These are phyloP conservation scores for Bettongia penicillata DNA, from an alignment of 2,113 vertebrate species.

Conservation along the genomic window DNA sequence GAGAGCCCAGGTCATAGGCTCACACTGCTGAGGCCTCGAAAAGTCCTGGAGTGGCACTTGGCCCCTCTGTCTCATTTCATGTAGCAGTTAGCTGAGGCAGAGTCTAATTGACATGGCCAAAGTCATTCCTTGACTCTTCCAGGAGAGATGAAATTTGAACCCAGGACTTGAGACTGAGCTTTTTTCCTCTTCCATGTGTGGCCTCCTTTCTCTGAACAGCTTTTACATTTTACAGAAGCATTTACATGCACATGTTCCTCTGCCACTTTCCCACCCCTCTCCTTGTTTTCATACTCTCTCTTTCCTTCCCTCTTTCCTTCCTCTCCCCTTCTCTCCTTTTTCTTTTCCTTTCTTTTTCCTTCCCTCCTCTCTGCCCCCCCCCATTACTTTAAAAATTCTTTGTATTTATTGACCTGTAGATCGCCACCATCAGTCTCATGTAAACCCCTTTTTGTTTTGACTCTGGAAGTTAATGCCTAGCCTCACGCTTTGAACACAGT, in stretches of 20 bases:
- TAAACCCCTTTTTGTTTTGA: background rate
- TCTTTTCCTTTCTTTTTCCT: background rate
- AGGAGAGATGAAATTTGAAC: background rate
- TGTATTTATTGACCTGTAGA: background rate
- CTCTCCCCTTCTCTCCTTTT: background rate
- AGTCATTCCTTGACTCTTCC: background rate
- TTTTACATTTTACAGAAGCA: background rate
- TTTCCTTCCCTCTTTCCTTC: background rate
- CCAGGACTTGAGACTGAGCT: background rate
- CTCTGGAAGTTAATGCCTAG: background rate
- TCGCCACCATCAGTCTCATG: background rate
- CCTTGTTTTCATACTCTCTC: no score
- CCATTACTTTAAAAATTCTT: background rate
- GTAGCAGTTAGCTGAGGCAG: no score
- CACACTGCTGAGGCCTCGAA: no score
- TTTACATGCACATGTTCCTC: background rate
- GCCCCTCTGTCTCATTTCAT: no score
- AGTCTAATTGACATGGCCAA: background rate
- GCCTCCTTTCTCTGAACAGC: background rate
- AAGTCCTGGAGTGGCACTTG: no score
- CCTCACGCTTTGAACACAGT: background rate
- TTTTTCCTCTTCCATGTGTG: no score
- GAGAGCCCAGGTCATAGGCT: no score
- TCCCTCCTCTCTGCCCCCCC: background rate
- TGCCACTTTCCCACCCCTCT: no score